Evolutionary conservation across 2,113 vertebrate genomes (phyloP), one percentile per base, ranked within the genome.

Genomic region (Dipodomys merriami): DNA sequence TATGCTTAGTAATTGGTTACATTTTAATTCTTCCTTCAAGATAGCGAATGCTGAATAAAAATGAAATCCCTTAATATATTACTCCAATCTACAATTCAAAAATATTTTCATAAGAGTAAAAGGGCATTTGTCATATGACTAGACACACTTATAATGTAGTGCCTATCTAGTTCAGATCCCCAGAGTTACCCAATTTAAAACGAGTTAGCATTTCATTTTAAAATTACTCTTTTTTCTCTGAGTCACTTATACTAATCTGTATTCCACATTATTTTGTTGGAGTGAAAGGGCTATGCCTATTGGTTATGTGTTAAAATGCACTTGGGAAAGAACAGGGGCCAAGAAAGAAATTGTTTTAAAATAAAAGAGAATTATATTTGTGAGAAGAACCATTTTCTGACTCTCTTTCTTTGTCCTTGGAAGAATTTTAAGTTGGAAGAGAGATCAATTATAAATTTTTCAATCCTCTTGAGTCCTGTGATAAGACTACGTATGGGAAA

Each of bases 381-480:
- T 72, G 57, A 22, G 44, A 77, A 57, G 27, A 76, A 83, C 39
- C 68, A 77, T 2, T 23, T 90, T 87, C 95, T 60, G 91, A 4
- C 16, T 4, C n/a, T 22, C 79, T 89, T 76, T 69, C 80, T 79
- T 91, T 94, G 30, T 60, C 77, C 60, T 94, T 97, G 74, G 84
- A 95, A 94, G 22, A 82, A 46, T 94, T 74, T 88, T 94, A 71
- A 91, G 19, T 89, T 69, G 93, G 97, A 86, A 95, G 94, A 90
- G 33, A 91, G 30, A 91, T 65, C 19, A 81, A 23, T 91, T 88
- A 74, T 81, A 69, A 2, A 1, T 57, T 84, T 96, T 44, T 62
- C 64, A 92, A 80, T 86, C 93, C 35, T 83, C 27, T 60, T 64
- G 83, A 92, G 77, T 62, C 83, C 27, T 69, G 8, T 76, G 67